Evolutionary conservation across 2,888 invertebrate species (phyloP).

Genomic region (Hypselothyrea guttata): DNA sequence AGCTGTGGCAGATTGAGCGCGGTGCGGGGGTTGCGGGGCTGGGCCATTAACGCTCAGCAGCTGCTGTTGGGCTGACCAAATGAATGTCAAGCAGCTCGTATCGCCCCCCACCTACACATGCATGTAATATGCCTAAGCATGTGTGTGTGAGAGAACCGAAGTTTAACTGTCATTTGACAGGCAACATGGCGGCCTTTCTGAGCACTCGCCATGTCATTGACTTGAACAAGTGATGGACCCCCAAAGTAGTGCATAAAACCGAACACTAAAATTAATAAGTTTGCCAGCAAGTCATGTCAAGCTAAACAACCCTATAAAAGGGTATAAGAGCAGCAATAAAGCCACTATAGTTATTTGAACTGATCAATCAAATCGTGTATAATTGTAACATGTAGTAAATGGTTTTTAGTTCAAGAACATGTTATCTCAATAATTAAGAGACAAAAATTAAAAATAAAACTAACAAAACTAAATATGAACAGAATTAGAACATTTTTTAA

Average conservation of each 20-base stretch:
- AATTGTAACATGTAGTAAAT: no score
- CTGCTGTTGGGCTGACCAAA: conserved; percentile 56
- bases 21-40: conserved; percentile 7
- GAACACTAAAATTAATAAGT: neutral
- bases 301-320: neutral
- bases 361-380: no score
- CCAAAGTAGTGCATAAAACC: conserved; percentile 24
- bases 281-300: neutral
- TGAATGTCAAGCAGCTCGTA: conserved; percentile 67
- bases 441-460: no score
- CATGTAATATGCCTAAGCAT: conserved; percentile 7
- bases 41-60: conserved; percentile 1
- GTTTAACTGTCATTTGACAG: conserved; percentile 65
- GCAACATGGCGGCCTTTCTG: conserved; percentile 18
- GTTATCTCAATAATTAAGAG: no score
- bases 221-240: conserved; percentile 38
- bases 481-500: no score
- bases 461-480: no score
- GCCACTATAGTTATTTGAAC: no score
- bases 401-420: no score
- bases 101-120: neutral
- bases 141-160: conserved; percentile 27
- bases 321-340: no score
- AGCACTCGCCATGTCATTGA: conserved; percentile 41
- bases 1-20: no score